Base-by-base conservation (phyloP, 2,888 invertebrate genomes). In the Scaptomyza caliginosa region DNA sequence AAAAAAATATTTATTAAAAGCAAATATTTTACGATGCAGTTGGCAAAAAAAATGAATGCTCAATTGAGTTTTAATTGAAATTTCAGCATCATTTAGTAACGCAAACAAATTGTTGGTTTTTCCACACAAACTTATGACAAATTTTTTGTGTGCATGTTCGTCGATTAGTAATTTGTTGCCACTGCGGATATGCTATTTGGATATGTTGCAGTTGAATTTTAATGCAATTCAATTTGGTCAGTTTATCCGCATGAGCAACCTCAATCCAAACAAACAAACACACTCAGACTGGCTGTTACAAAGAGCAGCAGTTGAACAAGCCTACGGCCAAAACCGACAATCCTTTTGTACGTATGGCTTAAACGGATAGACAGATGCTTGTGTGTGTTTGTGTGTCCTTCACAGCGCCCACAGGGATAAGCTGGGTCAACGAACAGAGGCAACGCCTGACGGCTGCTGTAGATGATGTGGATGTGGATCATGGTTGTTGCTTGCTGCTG, bases 391-490 rank as follows among this genome's bases (percentile, higher is more conserved):
- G 46, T 30, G 36, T 32, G 46, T 74, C 74, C 76, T 76, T 67
- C 76, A 28, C 38, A 52, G 50, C 43, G 73, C 55, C 76, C 73
- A 75, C 56, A 66, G 73, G 57, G 66, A 45, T 60, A 75, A 63
- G 45, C 63, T 34, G 79, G 76, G 76, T 76, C 76, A 76, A 78
- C 49, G 76, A 78, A 74, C 75, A 74, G 34, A 34, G 56, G 30
- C 52, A 17, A 28, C 24, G 32, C 40, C 26, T 36, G 46, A 11
- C 24, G 42, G 28, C 51, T 30, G 26, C 4, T 16, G 11, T 5
- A 17, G 28, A 13, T 45, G 28, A 30, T 45, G 21, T 6, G 19
- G 11, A 24, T 16, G 11, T 6, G 36, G 8, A 7, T 7, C 16
- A 8, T 8, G 24, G 24, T 16, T 26, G 43, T 16, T 43, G 16